phyloP scores from a whole-genome alignment of 2,113 vertebrate species.

The Heloderma charlesbogerti region DNA sequence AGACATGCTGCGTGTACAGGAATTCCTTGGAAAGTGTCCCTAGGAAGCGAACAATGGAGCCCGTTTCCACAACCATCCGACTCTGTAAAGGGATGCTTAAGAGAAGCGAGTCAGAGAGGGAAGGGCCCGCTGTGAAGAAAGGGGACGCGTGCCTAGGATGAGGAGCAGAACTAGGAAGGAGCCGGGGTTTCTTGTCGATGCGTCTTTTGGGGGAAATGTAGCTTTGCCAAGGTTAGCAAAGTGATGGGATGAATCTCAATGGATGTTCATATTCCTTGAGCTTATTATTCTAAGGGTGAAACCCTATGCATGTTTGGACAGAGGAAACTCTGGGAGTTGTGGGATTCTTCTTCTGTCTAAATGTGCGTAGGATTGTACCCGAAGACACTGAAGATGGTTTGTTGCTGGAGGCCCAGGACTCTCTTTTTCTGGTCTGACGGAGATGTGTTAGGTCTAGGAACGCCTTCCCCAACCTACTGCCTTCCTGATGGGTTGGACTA shows the following conservation, averaged over 20 bases:
- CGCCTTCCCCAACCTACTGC: background rate
- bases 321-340: too few relatives aligned
- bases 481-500: background rate
- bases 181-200: background rate
- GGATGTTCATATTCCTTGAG: background rate
- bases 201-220: conserved; percentile 16
- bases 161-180: conserved; percentile 37
- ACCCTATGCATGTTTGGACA: too few relatives aligned
- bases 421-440: background rate
- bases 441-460: background rate
- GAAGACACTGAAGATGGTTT: background rate
- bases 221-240: background rate
- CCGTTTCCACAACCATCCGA: background rate
- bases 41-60: background rate
- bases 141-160: conserved; percentile 14
- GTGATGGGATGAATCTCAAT: background rate
- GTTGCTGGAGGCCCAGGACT: background rate
- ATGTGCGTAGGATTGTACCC: too few relatives aligned
- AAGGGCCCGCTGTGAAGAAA: background rate
- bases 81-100: background rate
- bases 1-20: background rate
- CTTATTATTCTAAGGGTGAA: background rate
- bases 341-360: too few relatives aligned
- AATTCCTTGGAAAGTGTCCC: conserved; percentile 29
- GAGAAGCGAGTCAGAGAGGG: background rate